Percentiles rank a stretch among this genome's conserved stretches.
phyloP scores from a whole-genome alignment of 2,113 vertebrate genomes.

The Dasyprocta punctata region DNA sequence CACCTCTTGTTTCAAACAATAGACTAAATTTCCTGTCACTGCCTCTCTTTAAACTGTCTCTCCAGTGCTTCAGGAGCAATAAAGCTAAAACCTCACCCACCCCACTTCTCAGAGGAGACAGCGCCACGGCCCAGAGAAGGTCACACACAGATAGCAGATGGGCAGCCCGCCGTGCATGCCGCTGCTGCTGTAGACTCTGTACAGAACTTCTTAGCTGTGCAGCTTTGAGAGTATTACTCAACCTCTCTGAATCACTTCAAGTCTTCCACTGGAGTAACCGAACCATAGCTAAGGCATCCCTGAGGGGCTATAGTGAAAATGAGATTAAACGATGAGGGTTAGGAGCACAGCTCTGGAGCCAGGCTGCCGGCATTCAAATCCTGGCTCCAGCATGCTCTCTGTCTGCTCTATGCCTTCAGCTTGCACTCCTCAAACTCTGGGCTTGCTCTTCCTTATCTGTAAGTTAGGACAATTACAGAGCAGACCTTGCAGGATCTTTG shows the following conservation, averaged over 20 bases:
- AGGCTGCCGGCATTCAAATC: neutral
- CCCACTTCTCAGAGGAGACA: neutral
- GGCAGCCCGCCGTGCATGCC: neutral
- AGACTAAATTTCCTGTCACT: slow-evolving; percentile 75
- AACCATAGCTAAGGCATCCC: neutral
- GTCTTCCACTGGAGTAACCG: neutral
- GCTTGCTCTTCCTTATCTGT: neutral
- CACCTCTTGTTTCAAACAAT: slow-evolving; percentile 78
- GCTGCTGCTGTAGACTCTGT: neutral
- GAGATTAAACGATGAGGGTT: neutral
- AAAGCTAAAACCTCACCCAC: neutral
- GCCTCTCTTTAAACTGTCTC: slow-evolving; percentile 57
- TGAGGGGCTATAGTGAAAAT: neutral
- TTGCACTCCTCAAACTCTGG: neutral
- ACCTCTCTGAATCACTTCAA: slow-evolving; percentile 31
- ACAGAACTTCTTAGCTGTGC: neutral
- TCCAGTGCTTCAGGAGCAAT: neutral
- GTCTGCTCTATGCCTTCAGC: neutral
- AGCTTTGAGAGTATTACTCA: neutral
- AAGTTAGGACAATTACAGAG: neutral
- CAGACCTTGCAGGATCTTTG: neutral
- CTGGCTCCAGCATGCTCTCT: neutral
- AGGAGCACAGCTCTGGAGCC: neutral
- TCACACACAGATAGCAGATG: neutral
- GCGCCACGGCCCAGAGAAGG: neutral